A percentile compares a stretch with the other conserved stretches of the same genome.
These are phyloP conservation scores for Apodemus agrarius DNA, from an alignment of 2,797 vertebrate species.

Conservation along the genomic window DNA sequence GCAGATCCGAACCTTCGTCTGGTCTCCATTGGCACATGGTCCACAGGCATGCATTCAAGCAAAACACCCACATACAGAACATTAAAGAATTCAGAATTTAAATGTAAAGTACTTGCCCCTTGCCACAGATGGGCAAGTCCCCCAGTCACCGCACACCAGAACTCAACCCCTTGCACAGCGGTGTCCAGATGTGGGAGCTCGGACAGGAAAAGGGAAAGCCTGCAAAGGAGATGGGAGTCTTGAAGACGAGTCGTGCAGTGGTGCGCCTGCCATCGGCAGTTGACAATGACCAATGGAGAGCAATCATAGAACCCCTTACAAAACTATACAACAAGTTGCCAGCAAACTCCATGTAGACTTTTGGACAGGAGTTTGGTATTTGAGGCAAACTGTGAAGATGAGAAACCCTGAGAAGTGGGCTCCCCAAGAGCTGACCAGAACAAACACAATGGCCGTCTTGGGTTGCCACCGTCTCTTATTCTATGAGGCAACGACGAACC, in stretches of 20 bases:
- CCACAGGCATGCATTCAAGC: not conserved
- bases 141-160: not conserved
- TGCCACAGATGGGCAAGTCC: not conserved
- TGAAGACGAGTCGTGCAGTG: not conserved
- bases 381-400: not conserved
- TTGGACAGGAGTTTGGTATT: too few relatives aligned
- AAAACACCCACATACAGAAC: not conserved
- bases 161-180: too few relatives aligned
- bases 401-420: not conserved
- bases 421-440: not conserved
- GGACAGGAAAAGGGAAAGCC: not conserved
- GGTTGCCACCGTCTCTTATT: not conserved
- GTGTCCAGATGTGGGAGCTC: not conserved
- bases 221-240: not conserved
- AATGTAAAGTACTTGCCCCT: not conserved
- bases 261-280: not conserved
- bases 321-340: not conserved
- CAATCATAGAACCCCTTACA: too few relatives aligned
- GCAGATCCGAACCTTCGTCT: not conserved
- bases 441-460: not conserved
- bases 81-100: not conserved
- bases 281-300: too few relatives aligned
- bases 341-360: not conserved
- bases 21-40: not conserved
- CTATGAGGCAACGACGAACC: not conserved